Evolutionary conservation across 2,888 invertebrate genomes (phyloP).

Genomic region (Pterostichus madidus): DNA sequence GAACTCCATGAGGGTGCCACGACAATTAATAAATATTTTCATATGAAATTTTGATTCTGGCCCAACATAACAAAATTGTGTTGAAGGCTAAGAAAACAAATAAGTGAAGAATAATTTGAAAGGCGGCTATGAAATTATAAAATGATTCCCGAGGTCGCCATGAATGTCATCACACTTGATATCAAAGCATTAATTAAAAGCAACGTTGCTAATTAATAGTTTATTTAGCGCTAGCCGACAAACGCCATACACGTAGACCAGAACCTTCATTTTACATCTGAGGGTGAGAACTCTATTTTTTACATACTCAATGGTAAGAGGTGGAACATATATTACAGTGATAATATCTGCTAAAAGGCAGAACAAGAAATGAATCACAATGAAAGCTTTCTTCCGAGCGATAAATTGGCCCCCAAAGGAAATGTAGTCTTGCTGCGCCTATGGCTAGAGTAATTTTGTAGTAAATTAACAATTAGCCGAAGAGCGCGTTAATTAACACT

Average conservation of each 20-base stretch:
- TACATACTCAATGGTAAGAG: too few relatives aligned
- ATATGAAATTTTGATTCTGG: too few relatives aligned
- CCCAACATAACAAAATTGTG: too few relatives aligned
- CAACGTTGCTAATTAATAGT: slow-evolving; percentile 1
- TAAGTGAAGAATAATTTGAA: slow-evolving; percentile 2
- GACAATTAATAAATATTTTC: too few relatives aligned
- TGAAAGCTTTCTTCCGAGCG: too few relatives aligned
- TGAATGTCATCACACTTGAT: slow-evolving; percentile 9
- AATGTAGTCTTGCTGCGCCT: not conserved
- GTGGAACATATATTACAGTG: too few relatives aligned
- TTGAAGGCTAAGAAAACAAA: slow-evolving; percentile 9
- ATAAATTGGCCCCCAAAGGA: not conserved
- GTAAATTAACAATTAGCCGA: not conserved
- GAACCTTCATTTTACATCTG: too few relatives aligned
- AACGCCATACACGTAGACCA: not conserved
- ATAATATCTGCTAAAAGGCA: too few relatives aligned
- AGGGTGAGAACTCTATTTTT: too few relatives aligned
- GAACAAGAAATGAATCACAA: too few relatives aligned
- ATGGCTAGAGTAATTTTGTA: not conserved
- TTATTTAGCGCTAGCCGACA: not conserved
- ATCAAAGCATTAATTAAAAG: not conserved
- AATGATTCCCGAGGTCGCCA: not conserved
- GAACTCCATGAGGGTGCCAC: too few relatives aligned
- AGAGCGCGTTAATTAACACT: slow-evolving; percentile 5
- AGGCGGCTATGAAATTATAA: slow-evolving; percentile 3